Conservation (phyloP, 92 coral and sea anemone species). For the Epizoanthus stellaris region DNA sequence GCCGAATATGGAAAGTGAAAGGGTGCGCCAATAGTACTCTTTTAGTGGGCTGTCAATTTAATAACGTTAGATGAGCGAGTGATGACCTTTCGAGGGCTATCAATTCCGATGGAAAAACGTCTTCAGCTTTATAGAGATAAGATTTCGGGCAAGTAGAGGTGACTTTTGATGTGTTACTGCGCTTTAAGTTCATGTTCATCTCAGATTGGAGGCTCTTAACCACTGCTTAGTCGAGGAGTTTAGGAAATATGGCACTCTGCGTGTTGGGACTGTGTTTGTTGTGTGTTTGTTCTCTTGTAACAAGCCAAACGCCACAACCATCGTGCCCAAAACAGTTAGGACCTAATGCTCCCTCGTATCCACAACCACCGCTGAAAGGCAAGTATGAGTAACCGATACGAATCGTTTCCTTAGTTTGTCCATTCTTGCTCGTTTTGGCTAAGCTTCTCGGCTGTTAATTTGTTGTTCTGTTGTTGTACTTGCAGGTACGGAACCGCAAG, state of each 20-base stretch:
- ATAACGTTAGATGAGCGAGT: conserved; percentile 46
- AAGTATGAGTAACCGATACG: conserved; percentile 12
- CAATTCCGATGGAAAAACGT: conserved; percentile 32
- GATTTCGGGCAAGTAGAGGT: conserved; percentile 21
- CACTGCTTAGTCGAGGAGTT: not conserved
- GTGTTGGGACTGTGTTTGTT: conserved; percentile 12
- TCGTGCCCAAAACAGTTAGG: conserved; percentile 78
- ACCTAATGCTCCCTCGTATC: conserved; percentile 44
- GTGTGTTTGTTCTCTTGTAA: conserved; percentile 25
- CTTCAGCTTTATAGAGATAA: too few species aligned
- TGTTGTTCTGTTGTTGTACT: conserved; percentile 8
- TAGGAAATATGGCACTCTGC: conserved; percentile 8
- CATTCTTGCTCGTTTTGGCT: not conserved
- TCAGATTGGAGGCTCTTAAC: not conserved
- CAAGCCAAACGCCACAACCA: conserved; percentile 14
- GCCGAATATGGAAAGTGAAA: conserved; percentile 81
- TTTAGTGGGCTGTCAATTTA: conserved; percentile 59
- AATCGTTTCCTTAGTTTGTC: not conserved
- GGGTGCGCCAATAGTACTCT: conserved; percentile 55
- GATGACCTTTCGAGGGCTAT: conserved; percentile 21
- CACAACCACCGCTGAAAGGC: conserved; percentile 69
- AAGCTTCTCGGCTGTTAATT: not conserved
- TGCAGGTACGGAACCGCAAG: conserved; percentile 79
- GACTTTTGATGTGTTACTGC: conserved; percentile 28
- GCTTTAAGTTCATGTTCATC: not conserved